Percentiles rank a stretch among this genome's conserved stretches.
These are phyloP conservation scores for Otus sunia DNA, from an alignment of 2,113 vertebrate genomes.

Conservation along the genomic window DNA sequence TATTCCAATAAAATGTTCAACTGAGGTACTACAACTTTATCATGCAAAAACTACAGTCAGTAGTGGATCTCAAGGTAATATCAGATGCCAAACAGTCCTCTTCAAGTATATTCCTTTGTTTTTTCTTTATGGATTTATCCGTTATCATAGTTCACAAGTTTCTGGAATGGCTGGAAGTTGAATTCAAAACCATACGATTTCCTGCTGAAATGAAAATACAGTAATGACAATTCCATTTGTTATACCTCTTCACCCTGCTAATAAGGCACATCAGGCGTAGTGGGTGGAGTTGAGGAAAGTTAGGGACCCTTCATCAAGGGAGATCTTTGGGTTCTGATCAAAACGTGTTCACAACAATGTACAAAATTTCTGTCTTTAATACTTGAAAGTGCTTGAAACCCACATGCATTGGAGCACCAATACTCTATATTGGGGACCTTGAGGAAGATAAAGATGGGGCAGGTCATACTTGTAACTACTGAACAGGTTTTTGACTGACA, in stretches of 20 bases:
- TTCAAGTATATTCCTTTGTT: background rate
- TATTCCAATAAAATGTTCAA: background rate
- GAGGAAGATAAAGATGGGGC: background rate
- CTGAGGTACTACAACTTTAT: background rate
- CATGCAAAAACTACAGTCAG: background rate
- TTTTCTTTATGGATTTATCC: background rate
- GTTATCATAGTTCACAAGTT: background rate
- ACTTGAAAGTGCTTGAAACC: background rate
- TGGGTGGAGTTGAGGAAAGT: background rate
- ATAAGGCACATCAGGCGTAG: background rate
- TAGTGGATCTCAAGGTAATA: background rate
- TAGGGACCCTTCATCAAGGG: background rate
- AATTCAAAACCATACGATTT: background rate
- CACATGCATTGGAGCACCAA: background rate
- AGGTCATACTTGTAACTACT: background rate
- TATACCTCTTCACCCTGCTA: background rate
- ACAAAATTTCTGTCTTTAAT: background rate
- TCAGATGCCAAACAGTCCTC: background rate
- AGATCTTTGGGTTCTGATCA: background rate
- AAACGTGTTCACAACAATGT: background rate
- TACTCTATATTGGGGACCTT: accelerated
- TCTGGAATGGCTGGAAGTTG: background rate
- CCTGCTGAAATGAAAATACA: background rate
- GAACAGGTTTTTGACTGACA: background rate
- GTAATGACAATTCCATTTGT: background rate